Conservation (phyloP, 2,113 vertebrate species). For the Bungarus multicinctus region DNA sequence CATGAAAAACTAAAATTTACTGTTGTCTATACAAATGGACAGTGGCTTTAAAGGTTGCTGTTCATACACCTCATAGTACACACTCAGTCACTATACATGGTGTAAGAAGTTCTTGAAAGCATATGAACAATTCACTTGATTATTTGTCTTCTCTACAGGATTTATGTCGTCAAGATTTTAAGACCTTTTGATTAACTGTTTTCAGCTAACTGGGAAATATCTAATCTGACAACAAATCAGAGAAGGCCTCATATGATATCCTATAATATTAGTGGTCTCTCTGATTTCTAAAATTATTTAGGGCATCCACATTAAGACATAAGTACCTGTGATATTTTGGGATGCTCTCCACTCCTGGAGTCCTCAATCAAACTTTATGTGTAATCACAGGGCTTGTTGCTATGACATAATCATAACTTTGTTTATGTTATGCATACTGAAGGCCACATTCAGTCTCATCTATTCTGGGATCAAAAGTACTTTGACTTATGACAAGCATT, state of each 20-base stretch:
- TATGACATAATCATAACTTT: constrained; percentile 61
- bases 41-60: neutral
- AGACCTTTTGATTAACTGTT: constrained; percentile 52
- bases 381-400: constrained; percentile 59
- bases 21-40: neutral
- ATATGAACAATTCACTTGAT: constrained; percentile 26
- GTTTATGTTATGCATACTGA: constrained; percentile 61
- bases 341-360: constrained; percentile 55
- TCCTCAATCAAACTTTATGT: constrained; percentile 52
- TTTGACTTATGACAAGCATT: constrained; percentile 64
- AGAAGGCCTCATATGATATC: constrained; percentile 58
- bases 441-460: constrained; percentile 49
- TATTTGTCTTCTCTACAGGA: constrained; percentile 38
- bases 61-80: neutral
- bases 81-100: neutral
- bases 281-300: constrained; percentile 65
- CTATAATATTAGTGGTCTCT: constrained; percentile 58
- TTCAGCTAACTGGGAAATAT: constrained; percentile 54
- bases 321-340: constrained; percentile 61
- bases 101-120: neutral
- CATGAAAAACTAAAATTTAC: neutral
- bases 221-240: constrained; percentile 54
- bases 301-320: constrained; percentile 55
- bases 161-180: constrained; percentile 53
- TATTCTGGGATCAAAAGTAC: constrained; percentile 61